These are phyloP conservation scores for Caenorhabditis elegans DNA, from an alignment of 1,140 invertebrate species.

Conservation along the genomic window DNA sequence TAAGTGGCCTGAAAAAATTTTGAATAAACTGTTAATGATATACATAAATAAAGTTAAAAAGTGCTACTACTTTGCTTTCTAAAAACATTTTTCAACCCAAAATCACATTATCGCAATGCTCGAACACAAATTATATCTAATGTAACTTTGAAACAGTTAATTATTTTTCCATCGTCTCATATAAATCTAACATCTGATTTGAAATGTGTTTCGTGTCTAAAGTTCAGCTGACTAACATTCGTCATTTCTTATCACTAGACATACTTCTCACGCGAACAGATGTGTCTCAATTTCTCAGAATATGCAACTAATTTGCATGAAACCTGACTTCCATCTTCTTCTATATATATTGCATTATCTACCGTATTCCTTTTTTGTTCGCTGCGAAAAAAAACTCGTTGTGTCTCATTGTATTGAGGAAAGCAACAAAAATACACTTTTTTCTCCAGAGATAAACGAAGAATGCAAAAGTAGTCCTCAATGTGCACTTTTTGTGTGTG, in stretches of 20 bases:
- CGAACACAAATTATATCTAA: too few relatives aligned
- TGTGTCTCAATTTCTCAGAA: not conserved
- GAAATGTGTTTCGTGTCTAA: not conserved
- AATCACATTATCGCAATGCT: too few relatives aligned
- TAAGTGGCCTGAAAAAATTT: too few relatives aligned
- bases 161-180: too few relatives aligned
- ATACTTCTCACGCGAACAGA: not conserved
- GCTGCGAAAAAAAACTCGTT: not conserved
- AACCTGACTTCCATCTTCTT: not conserved
- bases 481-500: conserved; percentile 9
- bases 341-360: not conserved
- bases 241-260: not conserved
- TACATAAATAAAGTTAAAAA: too few relatives aligned
- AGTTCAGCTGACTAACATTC: not conserved
- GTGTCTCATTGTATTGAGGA: too few relatives aligned
- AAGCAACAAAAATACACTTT: too few relatives aligned
- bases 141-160: too few relatives aligned
- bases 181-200: too few relatives aligned
- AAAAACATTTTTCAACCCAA: not conserved
- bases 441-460: too few relatives aligned
- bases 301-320: conserved; percentile 14
- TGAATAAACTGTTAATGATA: too few relatives aligned
- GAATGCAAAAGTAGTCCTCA: not conserved
- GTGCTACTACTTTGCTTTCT: too few relatives aligned
- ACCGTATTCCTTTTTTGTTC: not conserved